Conservation (phyloP, 2,888 invertebrate species). For the Caenorhabditis zanzibari region DNA sequence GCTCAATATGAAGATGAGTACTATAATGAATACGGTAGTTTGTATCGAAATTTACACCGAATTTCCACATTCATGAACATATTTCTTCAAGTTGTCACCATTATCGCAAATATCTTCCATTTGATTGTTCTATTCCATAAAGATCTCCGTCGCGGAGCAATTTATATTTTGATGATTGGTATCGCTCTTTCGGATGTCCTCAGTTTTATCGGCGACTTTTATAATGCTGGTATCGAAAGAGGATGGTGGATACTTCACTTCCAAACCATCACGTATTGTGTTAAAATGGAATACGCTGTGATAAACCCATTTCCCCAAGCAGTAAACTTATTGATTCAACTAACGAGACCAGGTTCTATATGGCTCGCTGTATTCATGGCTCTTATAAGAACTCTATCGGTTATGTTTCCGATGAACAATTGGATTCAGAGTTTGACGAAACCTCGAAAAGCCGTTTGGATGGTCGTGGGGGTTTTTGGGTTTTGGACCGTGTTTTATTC, state of each 20-base stretch:
- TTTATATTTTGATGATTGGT: constrained; percentile 23
- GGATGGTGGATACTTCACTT: not conserved
- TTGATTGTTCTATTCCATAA: not conserved
- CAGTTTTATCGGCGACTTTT: too few relatives aligned
- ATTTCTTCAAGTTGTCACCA: too few relatives aligned
- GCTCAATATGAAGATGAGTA: too few relatives aligned
- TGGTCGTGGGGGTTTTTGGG: not conserved
- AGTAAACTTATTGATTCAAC: not conserved
- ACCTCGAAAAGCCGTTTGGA: too few relatives aligned
- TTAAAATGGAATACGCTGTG: not conserved
- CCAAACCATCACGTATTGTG: not conserved
- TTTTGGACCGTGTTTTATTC: not conserved
- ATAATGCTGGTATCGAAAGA: not conserved
- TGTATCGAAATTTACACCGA: too few relatives aligned
- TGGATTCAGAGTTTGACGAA: not conserved
- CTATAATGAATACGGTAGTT: too few relatives aligned
- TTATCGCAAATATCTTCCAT: not conserved
- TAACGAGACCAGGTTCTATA: not conserved
- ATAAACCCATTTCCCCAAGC: not conserved
- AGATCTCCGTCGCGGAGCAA: not conserved
- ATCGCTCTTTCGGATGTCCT: constrained; percentile 10
- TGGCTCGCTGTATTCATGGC: constrained; percentile 9
- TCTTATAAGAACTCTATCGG: not conserved
- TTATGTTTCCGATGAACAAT: constrained; percentile 19
- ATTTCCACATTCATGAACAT: too few relatives aligned